phyloP scores from a whole-genome alignment of 2,888 invertebrate genomes.

The Hermodice carunculata region DNA sequence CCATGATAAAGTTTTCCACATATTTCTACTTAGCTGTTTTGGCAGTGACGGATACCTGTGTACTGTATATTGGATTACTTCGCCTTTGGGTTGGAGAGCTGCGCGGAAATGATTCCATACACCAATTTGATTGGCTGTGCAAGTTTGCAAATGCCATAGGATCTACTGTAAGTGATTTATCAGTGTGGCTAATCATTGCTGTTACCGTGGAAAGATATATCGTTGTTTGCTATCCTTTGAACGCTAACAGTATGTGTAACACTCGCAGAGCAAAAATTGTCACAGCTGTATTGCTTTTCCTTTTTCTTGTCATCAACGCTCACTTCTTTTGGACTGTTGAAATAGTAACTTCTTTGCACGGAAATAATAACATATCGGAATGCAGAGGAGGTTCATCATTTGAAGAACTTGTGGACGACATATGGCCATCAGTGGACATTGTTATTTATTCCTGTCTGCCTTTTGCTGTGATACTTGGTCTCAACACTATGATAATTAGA shows the following conservation, averaged over 20 bases:
- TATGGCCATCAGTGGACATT: slow-evolving; percentile 67
- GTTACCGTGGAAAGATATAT: slow-evolving; percentile 64
- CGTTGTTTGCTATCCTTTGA: slow-evolving; percentile 59
- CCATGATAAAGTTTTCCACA: slow-evolving; percentile 55
- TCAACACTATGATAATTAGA: slow-evolving; percentile 62
- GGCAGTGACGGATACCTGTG: slow-evolving; percentile 56
- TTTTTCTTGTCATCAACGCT: slow-evolving; percentile 51
- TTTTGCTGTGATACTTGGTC: slow-evolving; percentile 54
- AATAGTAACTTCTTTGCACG: slow-evolving; percentile 13
- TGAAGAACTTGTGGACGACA: slow-evolving; percentile 41
- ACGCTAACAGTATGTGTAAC: slow-evolving; percentile 54
- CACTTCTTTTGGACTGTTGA: slow-evolving; percentile 62
- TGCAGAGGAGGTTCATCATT: slow-evolving; percentile 35
- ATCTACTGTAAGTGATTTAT: slow-evolving; percentile 54
- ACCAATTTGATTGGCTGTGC: slow-evolving; percentile 51
- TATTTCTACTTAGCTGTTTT: slow-evolving; percentile 59
- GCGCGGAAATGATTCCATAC: slow-evolving; percentile 46
- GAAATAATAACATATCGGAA: slow-evolving; percentile 28
- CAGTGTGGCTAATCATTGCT: slow-evolving; percentile 65
- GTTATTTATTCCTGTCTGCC: slow-evolving; percentile 62
- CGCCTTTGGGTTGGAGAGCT: slow-evolving; percentile 59
- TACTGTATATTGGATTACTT: slow-evolving; percentile 58
- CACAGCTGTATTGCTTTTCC: slow-evolving; percentile 44
- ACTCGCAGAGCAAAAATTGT: slow-evolving; percentile 51
- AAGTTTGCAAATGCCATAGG: slow-evolving; percentile 52